These are phyloP conservation scores for Drosophila rhopaloa DNA, from an alignment of 1,140 invertebrate species.

Conservation along the genomic window DNA sequence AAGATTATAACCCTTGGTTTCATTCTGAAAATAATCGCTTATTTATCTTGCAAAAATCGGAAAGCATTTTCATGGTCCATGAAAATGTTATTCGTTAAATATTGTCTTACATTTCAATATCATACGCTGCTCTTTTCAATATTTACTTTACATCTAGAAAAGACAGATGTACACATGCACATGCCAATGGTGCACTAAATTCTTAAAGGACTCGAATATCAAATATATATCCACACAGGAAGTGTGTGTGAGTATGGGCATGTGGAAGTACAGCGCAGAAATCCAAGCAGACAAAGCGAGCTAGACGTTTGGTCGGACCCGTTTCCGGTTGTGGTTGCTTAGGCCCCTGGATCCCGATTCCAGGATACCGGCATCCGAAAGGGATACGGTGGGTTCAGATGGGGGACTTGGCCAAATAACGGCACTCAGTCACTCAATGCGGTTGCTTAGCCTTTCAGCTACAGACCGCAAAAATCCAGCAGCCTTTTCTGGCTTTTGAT, in stretches of 20 bases:
- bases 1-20: too few relatives aligned
- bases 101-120: slow-evolving; percentile 1
- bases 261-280: slow-evolving; percentile 15
- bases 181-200: slow-evolving; percentile 36
- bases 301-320: slow-evolving; percentile 46
- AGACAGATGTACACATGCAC: not conserved
- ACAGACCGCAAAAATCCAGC: slow-evolving; percentile 67
- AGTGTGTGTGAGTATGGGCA: slow-evolving; percentile 2
- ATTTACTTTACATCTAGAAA: slow-evolving; percentile 7
- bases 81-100: too few relatives aligned
- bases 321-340: slow-evolving; percentile 65
- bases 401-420: slow-evolving; percentile 39
- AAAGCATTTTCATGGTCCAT: not conserved
- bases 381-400: not conserved
- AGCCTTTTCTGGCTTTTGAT: slow-evolving; percentile 70
- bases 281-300: slow-evolving; percentile 43
- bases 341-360: slow-evolving; percentile 30
- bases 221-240: slow-evolving; percentile 19
- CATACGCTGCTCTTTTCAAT: slow-evolving; percentile 24
- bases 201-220: slow-evolving; percentile 40
- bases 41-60: not conserved
- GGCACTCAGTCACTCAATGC: slow-evolving; percentile 54
- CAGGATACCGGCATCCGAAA: slow-evolving; percentile 9
- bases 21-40: not conserved
- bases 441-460: slow-evolving; percentile 66